These are phyloP conservation scores for Crotalus tigris DNA, from an alignment of 2,113 vertebrate species.

Conservation along the genomic window DNA sequence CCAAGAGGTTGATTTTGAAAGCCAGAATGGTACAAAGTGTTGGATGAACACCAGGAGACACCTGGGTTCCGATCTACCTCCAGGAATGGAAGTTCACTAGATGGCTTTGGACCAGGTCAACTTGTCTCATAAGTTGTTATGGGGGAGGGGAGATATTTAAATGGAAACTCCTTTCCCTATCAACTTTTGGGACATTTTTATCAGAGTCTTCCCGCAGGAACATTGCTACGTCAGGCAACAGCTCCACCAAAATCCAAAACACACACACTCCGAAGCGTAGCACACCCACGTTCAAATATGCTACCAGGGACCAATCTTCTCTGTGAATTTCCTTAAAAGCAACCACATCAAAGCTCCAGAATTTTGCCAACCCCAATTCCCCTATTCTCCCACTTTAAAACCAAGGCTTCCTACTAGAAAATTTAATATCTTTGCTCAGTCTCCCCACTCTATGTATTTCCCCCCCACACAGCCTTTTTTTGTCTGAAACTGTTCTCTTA, in stretches of 20 bases:
- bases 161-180: neutral
- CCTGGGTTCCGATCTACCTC: neutral
- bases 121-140: neutral
- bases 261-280: neutral
- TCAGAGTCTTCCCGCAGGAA: neutral
- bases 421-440: constrained; percentile 60
- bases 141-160: neutral
- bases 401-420: constrained; percentile 60
- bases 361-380: constrained; percentile 65
- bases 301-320: constrained; percentile 26
- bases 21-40: neutral
- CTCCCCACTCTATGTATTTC: constrained; percentile 3
- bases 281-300: neutral
- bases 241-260: neutral
- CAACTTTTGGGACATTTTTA: neutral
- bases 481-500: constrained; percentile 71
- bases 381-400: constrained; percentile 62
- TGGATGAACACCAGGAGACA: neutral
- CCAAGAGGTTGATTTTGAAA: neutral
- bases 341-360: constrained; percentile 71
- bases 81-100: neutral
- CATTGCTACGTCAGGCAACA: neutral
- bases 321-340: constrained; percentile 68
- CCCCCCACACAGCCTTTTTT: constrained; percentile 56
- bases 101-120: neutral